Conservation (phyloP, 2,113 vertebrate species). For the Actenoides hombroni region DNA sequence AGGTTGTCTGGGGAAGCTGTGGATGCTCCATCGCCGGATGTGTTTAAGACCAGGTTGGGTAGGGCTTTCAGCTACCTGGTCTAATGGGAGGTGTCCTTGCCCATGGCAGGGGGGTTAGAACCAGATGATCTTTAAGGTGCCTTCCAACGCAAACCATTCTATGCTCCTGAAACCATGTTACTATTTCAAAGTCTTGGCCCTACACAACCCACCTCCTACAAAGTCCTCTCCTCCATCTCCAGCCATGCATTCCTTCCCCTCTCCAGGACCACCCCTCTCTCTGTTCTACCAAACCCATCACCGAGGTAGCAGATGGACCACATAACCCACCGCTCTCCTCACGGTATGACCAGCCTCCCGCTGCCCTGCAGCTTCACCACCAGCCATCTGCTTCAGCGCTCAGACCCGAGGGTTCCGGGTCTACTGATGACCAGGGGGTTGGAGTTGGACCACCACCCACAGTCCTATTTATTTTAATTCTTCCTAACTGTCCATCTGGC, state of each 20-base stretch:
- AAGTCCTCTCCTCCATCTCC: neutral
- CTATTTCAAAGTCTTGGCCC: neutral
- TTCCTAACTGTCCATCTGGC: neutral
- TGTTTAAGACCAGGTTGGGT: too few species aligned
- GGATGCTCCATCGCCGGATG: too few species aligned
- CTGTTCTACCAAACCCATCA: neutral
- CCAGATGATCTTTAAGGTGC: too few species aligned
- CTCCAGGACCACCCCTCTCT: neutral
- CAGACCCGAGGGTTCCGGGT: neutral
- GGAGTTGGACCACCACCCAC: neutral
- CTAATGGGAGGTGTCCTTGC: too few species aligned
- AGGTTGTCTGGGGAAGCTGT: too few species aligned
- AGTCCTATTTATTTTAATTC: neutral
- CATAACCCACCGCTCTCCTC: neutral
- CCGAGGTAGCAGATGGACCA: neutral
- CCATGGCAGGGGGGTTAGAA: too few species aligned
- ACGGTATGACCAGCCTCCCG: neutral
- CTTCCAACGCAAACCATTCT: too few species aligned
- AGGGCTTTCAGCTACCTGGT: too few species aligned
- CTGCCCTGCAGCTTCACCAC: neutral
- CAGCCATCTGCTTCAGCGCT: neutral
- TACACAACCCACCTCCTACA: too few species aligned
- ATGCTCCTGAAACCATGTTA: neutral
- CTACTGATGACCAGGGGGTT: accelerated
- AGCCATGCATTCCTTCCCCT: neutral